Evolutionary conservation across 2,888 invertebrate species (phyloP).

Genomic region (Sipha maydis): DNA sequence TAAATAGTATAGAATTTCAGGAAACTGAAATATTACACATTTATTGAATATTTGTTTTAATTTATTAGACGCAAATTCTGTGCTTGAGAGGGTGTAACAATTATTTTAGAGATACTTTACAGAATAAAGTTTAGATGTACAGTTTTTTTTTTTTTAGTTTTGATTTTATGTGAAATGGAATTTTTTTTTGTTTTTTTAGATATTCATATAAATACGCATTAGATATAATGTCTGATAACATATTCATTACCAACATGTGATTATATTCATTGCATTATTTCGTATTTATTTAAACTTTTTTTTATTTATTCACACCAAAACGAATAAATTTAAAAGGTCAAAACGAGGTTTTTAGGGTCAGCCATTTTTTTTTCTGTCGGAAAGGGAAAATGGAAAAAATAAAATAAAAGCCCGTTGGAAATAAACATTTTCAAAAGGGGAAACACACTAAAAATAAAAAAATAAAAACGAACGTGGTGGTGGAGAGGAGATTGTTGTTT

Average conservation of each 20-base stretch:
- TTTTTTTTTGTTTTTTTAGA: background rate
- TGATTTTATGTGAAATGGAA: background rate
- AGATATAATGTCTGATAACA: conserved; percentile 28
- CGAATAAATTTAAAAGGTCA: conserved; percentile 58
- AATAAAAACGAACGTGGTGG: background rate
- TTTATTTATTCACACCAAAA: conserved; percentile 35
- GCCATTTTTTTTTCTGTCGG: conserved; percentile 20
- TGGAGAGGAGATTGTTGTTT: conserved; percentile 32
- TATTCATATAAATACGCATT: background rate
- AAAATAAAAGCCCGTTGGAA: conserved; percentile 37
- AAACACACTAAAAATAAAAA: conserved; percentile 40
- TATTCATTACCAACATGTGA: conserved; percentile 44
- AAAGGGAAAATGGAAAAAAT: conserved; percentile 51
- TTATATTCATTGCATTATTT: conserved; percentile 37
- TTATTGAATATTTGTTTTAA: too few species aligned
- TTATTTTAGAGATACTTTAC: background rate
- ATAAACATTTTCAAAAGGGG: conserved; percentile 31
- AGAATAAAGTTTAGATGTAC: background rate
- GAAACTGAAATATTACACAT: too few species aligned
- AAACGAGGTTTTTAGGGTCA: conserved; percentile 57
- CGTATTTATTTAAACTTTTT: conserved; percentile 1
- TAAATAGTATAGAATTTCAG: too few species aligned
- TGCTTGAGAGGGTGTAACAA: too few species aligned
- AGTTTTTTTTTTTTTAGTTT: background rate
- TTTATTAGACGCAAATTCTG: too few species aligned